Evolutionary conservation across 2,888 invertebrate species (phyloP).

Genomic region (Oasisia sp.): DNA sequence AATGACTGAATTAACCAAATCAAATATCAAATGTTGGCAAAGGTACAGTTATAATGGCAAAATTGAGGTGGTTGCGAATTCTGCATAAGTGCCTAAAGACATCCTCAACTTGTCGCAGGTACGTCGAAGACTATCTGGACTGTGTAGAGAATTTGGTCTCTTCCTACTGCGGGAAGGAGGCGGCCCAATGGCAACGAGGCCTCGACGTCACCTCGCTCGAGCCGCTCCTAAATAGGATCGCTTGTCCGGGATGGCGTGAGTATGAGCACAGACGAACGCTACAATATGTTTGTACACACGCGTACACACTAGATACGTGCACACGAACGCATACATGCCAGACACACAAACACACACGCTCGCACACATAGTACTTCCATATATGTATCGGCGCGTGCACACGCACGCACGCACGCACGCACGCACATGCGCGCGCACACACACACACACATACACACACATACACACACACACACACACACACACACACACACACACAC

Average conservation of each 20-base stretch:
- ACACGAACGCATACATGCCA: background rate
- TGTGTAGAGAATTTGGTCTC: background rate
- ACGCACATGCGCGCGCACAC: background rate
- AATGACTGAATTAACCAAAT: too few species aligned
- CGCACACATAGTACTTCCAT: background rate
- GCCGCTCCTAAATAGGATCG: background rate
- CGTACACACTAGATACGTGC: background rate
- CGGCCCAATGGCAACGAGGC: background rate
- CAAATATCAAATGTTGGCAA: too few species aligned
- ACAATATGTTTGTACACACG: background rate
- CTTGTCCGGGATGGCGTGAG: background rate
- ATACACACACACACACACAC: background rate
- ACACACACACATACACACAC: background rate
- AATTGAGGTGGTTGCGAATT: too few species aligned
- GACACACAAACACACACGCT: background rate
- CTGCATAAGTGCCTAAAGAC: too few species aligned
- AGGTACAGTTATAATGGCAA: too few species aligned
- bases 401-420: background rate
- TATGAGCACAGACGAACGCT: background rate
- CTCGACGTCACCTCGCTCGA: background rate
- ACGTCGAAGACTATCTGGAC: background rate
- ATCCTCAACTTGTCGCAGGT: background rate
- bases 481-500: background rate
- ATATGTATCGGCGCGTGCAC: background rate
- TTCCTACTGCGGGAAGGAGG: background rate